Percentiles rank a stretch among this genome's conserved stretches.
Evolutionary conservation across 2,888 invertebrate genomes (phyloP).

Genomic region (Phaedon cochleariae): DNA sequence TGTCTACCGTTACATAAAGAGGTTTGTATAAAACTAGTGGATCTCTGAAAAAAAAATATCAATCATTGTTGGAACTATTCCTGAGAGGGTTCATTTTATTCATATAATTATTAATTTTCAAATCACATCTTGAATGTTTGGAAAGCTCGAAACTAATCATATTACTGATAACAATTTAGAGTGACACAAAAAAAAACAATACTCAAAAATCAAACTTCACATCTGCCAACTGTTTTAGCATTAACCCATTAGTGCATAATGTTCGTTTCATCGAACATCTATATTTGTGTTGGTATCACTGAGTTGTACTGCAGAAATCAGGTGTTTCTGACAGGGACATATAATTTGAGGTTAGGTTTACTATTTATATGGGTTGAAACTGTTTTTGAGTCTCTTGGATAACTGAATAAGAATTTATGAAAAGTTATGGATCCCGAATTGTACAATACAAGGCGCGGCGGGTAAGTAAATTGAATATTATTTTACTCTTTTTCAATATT

Average conservation of each 20-base stretch:
- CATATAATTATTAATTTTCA: too few relatives aligned
- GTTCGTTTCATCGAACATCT: background rate
- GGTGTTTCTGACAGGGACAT: background rate
- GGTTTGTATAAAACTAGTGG: slow-evolving; percentile 73
- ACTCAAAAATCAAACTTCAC: too few relatives aligned
- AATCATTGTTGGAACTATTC: background rate
- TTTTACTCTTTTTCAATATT: background rate
- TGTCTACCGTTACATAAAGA: slow-evolving; percentile 67
- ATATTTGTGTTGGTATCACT: background rate
- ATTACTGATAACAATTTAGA: too few relatives aligned
- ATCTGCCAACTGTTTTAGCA: too few relatives aligned
- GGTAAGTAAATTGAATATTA: slow-evolving; percentile 2
- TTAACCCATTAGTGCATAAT: background rate
- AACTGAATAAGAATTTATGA: background rate
- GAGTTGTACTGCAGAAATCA: background rate
- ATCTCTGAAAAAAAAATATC: slow-evolving; percentile 58
- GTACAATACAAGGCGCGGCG: slow-evolving; percentile 6
- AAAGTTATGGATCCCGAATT: slow-evolving; percentile 3
- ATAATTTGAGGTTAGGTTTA: background rate
- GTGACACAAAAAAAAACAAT: too few relatives aligned
- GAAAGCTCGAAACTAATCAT: too few relatives aligned
- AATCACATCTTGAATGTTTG: too few relatives aligned
- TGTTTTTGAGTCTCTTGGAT: background rate
- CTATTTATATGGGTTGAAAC: background rate
- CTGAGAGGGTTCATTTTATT: too few relatives aligned